Conservation (phyloP, 2,797 vertebrate species). For the Amphiprion clarkii region DNA sequence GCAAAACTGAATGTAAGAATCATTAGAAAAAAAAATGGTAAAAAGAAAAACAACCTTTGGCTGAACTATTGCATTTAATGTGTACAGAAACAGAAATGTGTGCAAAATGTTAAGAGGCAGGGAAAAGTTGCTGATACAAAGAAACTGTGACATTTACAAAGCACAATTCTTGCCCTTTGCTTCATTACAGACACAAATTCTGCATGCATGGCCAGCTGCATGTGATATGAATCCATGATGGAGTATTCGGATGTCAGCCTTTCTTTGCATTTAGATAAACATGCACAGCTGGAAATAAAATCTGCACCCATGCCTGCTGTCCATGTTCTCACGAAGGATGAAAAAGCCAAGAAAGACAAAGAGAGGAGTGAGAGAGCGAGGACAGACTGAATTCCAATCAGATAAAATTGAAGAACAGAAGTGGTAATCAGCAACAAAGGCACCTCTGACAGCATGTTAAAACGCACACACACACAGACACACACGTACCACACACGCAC, state of each 20-base stretch:
- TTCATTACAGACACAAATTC: conserved; percentile 66
- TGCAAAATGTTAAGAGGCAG: conserved; percentile 1
- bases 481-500: too few species aligned
- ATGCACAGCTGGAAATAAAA: conserved; percentile 45
- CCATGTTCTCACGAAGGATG: conserved; percentile 15
- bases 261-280: conserved; percentile 43
- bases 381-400: conserved; percentile 60
- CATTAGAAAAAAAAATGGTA: conserved; percentile 1
- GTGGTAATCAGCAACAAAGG: conserved; percentile 61
- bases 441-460: conserved; percentile 38
- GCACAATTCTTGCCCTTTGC: conserved; percentile 48
- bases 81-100: conserved; percentile 5
- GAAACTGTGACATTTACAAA: conserved; percentile 66
- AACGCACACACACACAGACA: conserved; percentile 3
- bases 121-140: conserved; percentile 51
- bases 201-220: conserved; percentile 57
- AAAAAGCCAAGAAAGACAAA: conserved; percentile 12
- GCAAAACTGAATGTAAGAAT: not conserved
- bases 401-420: conserved; percentile 60
- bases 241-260: conserved; percentile 44
- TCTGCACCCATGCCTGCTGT: conserved; percentile 33
- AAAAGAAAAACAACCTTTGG: not conserved
- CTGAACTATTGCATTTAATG: not conserved
- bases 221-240: conserved; percentile 55
- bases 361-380: conserved; percentile 18